A percentile compares a stretch with the other conserved stretches of the same genome.
phyloP scores from a whole-genome alignment of 53 echinoderm and acorn worm species.

The Hippasteria phrygiana region DNA sequence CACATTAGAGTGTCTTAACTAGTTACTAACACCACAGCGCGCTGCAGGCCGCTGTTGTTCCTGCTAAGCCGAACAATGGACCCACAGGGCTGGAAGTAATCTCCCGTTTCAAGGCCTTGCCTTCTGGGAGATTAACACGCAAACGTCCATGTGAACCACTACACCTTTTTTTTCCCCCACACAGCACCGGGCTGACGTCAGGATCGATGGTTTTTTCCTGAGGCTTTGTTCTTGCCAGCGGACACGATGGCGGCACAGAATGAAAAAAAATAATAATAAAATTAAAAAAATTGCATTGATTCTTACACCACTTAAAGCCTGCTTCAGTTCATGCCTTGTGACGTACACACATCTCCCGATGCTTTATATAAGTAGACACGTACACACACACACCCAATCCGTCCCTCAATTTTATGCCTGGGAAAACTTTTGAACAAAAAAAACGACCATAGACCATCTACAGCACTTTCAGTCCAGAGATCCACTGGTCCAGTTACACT shows the following conservation, averaged over 20 bases:
- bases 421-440: not conserved
- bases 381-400: not conserved
- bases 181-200: not conserved
- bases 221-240: conserved; percentile 33
- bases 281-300: conserved; percentile 5
- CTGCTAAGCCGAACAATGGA: conserved; percentile 10
- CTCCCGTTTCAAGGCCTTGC: conserved; percentile 34
- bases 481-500: not conserved
- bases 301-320: conserved; percentile 11
- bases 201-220: conserved; percentile 2
- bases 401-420: conserved; percentile 34
- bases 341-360: not conserved
- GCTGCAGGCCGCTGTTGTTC: conserved; percentile 22
- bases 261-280: not conserved
- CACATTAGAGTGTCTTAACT: conserved; percentile 36
- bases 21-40: conserved; percentile 33
- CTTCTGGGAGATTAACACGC: conserved; percentile 33
- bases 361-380: not conserved
- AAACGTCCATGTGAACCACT: conserved; percentile 60
- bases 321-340: conserved; percentile 10
- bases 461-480: not conserved
- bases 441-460: not conserved
- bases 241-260: conserved; percentile 43
- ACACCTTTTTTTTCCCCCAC: conserved; percentile 28
- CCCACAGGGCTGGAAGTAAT: conserved; percentile 44